Evolutionary conservation across 2,113 vertebrate genomes (phyloP).

Genomic region (Bubo scandiacus): DNA sequence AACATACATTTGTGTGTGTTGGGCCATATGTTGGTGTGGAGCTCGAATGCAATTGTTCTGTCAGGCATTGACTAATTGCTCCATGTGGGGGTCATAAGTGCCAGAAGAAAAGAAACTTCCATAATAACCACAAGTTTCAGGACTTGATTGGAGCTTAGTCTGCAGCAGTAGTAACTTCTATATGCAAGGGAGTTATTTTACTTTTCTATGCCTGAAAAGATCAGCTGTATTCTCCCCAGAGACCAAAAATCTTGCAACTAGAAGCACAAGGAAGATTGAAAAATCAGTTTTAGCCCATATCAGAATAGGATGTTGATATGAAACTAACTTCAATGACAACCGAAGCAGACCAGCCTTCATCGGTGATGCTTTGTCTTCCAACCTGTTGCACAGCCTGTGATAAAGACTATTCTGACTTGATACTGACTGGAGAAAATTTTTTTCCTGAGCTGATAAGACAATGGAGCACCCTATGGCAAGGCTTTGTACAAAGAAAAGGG

Average conservation of each 20-base stretch:
- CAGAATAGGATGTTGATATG: background rate
- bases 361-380: background rate
- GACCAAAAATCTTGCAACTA: background rate
- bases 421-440: background rate
- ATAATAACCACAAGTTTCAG: background rate
- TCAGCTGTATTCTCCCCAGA: background rate
- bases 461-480: background rate
- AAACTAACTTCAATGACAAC: background rate
- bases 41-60: background rate
- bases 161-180: background rate
- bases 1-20: background rate
- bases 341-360: background rate
- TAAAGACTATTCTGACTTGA: background rate
- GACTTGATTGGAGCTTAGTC: background rate
- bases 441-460: background rate
- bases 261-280: background rate
- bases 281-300: background rate
- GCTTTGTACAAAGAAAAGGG: background rate
- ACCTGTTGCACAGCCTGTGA: background rate
- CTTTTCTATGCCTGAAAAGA: background rate
- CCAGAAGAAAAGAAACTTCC: background rate
- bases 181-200: background rate
- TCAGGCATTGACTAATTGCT: background rate
- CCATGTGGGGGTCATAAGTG: background rate
- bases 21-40: background rate